Conservation (phyloP, 1,140 invertebrate species). For the Drosophila eugracilis region DNA sequence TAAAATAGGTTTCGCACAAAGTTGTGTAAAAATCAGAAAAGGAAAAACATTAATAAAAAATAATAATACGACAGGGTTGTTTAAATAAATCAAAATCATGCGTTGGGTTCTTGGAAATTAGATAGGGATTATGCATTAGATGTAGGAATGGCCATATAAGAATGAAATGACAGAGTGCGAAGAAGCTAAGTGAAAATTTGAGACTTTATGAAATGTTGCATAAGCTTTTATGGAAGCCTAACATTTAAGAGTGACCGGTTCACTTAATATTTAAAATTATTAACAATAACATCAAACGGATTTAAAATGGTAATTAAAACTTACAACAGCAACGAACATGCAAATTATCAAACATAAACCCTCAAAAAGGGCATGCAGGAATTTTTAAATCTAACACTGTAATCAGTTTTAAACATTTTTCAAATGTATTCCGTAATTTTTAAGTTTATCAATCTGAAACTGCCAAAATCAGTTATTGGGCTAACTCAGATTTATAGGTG, state of each 20-base stretch:
- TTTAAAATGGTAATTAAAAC: conserved; percentile 20
- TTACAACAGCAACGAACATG: conserved; percentile 36
- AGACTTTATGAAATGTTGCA: background rate
- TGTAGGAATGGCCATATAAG: background rate
- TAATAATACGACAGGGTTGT: conserved; percentile 6
- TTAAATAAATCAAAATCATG: conserved; percentile 14
- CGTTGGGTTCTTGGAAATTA: background rate
- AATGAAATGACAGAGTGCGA: conserved; percentile 26
- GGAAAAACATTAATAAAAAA: conserved; percentile 49
- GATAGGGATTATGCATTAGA: background rate
- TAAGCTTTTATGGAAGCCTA: conserved; percentile 5
- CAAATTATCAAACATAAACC: conserved; percentile 14
- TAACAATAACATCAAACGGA: conserved; percentile 33
- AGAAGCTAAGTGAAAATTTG: background rate
- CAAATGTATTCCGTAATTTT: background rate
- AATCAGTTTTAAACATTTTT: conserved; percentile 5
- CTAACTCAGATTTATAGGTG: conserved; percentile 72
- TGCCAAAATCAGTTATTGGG: conserved; percentile 20
- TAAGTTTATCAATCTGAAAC: conserved; percentile 1
- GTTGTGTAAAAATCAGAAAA: conserved; percentile 48
- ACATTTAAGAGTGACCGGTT: background rate
- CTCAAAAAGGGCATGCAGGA: conserved; percentile 19
- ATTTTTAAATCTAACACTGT: background rate
- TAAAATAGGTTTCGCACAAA: conserved; percentile 44
- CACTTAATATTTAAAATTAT: conserved; percentile 2